Evolutionary conservation across 2,113 vertebrate species (phyloP).

Genomic region (Nannobrachium achirus): DNA sequence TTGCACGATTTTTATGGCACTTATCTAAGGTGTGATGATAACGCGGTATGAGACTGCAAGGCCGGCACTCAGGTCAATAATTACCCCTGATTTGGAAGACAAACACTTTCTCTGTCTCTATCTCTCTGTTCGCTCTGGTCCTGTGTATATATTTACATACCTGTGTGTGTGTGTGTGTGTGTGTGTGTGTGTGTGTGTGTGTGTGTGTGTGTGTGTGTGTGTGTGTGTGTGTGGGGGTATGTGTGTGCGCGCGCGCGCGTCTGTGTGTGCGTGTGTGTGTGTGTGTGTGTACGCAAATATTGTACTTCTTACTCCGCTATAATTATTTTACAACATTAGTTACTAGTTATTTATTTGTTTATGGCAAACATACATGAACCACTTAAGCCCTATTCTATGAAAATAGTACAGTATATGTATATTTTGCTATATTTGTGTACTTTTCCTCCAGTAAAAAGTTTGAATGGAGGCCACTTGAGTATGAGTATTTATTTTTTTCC

Average conservation of each 20-base stretch:
- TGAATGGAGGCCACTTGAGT: too few relatives aligned
- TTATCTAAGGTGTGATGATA: constrained; percentile 40
- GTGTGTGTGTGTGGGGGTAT: not conserved
- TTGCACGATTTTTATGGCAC: constrained; percentile 49
- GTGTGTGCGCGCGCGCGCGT: not conserved
- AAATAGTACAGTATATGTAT: too few relatives aligned
- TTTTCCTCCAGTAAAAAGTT: too few relatives aligned
- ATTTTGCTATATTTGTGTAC: too few relatives aligned
- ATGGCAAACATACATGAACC: too few relatives aligned
- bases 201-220: not conserved
- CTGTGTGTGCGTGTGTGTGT: not conserved
- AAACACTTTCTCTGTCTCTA: constrained; percentile 33
- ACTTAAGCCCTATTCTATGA: too few relatives aligned
- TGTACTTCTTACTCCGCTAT: too few relatives aligned
- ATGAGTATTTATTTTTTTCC: too few relatives aligned
- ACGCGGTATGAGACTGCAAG: too few relatives aligned
- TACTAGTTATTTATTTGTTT: too few relatives aligned
- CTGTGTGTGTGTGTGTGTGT: too few relatives aligned
- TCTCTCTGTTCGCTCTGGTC: not conserved
- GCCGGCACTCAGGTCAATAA: constrained; percentile 49
- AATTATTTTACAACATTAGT: too few relatives aligned
- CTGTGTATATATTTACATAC: not conserved
- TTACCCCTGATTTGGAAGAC: constrained; percentile 53
- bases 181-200: not conserved
- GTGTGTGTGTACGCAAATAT: not conserved